These are phyloP conservation scores for Resseliella maxima DNA, from an alignment of 2,888 invertebrate genomes.

Conservation along the genomic window DNA sequence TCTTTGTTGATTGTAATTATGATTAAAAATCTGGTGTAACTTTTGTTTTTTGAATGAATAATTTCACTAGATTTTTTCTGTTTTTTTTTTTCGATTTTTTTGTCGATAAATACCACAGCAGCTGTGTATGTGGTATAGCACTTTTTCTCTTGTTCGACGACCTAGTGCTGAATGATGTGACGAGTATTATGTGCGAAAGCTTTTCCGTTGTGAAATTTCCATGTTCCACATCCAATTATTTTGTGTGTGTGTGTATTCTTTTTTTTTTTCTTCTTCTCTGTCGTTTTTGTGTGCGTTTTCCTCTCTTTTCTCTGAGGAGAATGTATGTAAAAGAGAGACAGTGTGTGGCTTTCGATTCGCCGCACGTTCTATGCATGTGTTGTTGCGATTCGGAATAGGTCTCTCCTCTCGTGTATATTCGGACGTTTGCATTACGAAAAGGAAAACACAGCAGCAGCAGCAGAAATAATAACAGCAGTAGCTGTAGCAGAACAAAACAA, in stretches of 20 bases:
- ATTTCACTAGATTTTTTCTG: neutral
- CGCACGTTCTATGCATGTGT: slow-evolving; percentile 25
- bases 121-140: slow-evolving; percentile 12
- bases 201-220: slow-evolving; percentile 33
- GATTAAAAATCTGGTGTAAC: no score
- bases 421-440: neutral
- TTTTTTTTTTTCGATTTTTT: neutral
- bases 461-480: neutral
- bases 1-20: no score
- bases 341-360: neutral
- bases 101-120: slow-evolving; percentile 6
- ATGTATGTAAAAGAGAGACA: no score
- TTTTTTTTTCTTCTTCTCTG: neutral
- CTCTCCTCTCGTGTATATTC: neutral
- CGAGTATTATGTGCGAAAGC: slow-evolving; percentile 36
- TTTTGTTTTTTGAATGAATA: no score
- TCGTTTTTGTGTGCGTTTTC: neutral
- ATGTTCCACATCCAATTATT: neutral
- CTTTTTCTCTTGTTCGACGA: slow-evolving; percentile 23
- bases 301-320: neutral
- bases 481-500: slow-evolving; percentile 12
- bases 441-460: neutral
- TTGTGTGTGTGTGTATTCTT: neutral
- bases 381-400: neutral
- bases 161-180: slow-evolving; percentile 15